Evolutionary conservation across 2,888 invertebrate genomes (phyloP).

Genomic region (Phyllotreta striolata): DNA sequence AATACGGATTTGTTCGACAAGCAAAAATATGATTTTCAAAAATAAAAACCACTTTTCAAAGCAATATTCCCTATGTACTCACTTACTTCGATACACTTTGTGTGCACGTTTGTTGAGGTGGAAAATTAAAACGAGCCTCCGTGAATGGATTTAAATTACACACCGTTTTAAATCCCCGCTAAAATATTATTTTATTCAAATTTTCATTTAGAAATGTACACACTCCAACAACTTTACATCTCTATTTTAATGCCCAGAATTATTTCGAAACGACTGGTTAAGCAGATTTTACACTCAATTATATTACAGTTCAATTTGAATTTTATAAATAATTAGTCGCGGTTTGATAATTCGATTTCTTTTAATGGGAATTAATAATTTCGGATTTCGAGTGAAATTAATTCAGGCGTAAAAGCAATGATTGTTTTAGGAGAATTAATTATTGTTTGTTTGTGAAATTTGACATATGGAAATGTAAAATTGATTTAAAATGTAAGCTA

Average conservation of each 20-base stretch:
- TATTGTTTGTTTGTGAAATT: too few species aligned
- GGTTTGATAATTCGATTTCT: too few species aligned
- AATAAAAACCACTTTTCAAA: too few species aligned
- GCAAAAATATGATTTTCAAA: too few species aligned
- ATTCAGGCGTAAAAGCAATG: too few species aligned
- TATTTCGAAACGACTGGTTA: conserved; percentile 12
- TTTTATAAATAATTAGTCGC: not conserved
- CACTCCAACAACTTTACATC: conserved; percentile 21
- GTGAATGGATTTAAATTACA: conserved; percentile 30
- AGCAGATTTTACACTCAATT: conserved; percentile 15
- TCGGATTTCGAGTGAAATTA: too few species aligned
- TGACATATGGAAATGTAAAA: too few species aligned
- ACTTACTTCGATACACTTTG: conserved; percentile 9
- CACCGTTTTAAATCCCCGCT: conserved; percentile 20
- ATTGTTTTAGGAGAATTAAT: too few species aligned
- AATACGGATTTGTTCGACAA: too few species aligned
- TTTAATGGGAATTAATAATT: too few species aligned
- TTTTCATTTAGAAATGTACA: conserved; percentile 28
- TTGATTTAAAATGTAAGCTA: too few species aligned
- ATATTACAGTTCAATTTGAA: conserved; percentile 14
- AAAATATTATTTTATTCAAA: conserved; percentile 28
- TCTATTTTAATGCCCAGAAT: conserved; percentile 21
- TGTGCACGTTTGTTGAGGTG: conserved; percentile 22
- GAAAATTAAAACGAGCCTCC: conserved; percentile 26
- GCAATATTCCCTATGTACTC: too few species aligned